Evolutionary conservation across 2,113 vertebrate species (phyloP).

Genomic region (Emberiza fucata): DNA sequence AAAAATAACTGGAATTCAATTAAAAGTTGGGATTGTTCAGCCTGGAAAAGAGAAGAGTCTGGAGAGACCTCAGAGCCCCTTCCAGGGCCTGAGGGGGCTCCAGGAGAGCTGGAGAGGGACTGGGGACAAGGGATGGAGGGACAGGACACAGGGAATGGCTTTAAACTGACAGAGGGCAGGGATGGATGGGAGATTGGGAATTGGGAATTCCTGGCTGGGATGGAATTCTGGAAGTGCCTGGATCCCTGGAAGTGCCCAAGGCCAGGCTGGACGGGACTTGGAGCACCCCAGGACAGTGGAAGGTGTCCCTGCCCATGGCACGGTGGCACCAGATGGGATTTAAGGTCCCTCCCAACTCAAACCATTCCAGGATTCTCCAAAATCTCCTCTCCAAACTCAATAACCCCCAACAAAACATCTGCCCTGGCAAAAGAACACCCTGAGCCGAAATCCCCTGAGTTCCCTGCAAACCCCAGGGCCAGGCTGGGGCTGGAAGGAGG

Average conservation of each 20-base stretch:
- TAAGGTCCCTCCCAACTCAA: neutral
- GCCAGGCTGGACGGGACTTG: neutral
- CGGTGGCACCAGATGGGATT: neutral
- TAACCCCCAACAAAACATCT: rapidly evolving
- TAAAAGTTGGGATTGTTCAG: neutral
- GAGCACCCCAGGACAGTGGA: rapidly evolving
- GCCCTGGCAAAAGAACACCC: neutral
- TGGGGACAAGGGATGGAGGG: neutral
- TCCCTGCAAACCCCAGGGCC: rapidly evolving
- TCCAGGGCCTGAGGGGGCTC: neutral
- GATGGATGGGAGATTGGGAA: rapidly evolving
- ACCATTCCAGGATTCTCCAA: neutral
- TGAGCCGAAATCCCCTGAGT: rapidly evolving
- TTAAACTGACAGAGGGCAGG: neutral
- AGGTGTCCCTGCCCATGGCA: neutral
- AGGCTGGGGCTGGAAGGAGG: neutral
- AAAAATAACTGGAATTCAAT: neutral
- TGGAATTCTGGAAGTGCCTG: neutral
- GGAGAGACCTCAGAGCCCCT: neutral
- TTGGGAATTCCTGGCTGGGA: neutral
- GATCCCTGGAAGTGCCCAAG: neutral
- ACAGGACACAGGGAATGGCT: neutral
- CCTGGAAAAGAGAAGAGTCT: neutral
- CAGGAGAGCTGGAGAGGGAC: neutral
- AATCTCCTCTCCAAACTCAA: neutral